phyloP scores from a whole-genome alignment of 1,140 invertebrate genomes.

The Ceratina australensis region DNA sequence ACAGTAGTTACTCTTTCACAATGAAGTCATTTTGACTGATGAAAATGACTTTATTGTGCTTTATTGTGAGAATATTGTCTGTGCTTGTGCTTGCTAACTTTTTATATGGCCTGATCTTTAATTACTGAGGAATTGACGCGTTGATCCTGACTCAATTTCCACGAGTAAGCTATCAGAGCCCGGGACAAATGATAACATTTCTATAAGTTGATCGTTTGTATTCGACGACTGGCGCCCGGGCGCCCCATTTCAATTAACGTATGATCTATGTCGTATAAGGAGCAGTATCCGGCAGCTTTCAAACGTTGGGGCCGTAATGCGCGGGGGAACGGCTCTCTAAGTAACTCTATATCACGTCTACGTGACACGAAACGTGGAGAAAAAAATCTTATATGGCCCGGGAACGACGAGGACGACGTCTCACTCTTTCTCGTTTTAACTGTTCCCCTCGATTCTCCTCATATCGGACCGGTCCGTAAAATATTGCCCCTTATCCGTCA shows the following conservation, averaged over 20 bases:
- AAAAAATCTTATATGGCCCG: constrained; percentile 61
- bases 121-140: constrained; percentile 30
- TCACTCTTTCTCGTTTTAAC: constrained; percentile 45
- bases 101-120: not conserved
- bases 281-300: constrained; percentile 73
- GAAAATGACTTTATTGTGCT: too few species aligned
- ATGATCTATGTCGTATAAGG: constrained; percentile 79
- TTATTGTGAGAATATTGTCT: too few species aligned
- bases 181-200: constrained; percentile 79
- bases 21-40: too few species aligned
- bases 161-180: constrained; percentile 45
- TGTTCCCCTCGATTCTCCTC: constrained; percentile 30
- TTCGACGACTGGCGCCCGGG: constrained; percentile 73
- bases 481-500: constrained; percentile 13
- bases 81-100: too few species aligned
- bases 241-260: constrained; percentile 80
- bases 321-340: constrained; percentile 75
- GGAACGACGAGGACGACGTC: constrained; percentile 26
- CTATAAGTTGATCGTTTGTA: constrained; percentile 80
- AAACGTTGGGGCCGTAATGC: constrained; percentile 72
- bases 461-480: constrained; percentile 8
- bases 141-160: constrained; percentile 66
- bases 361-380: constrained; percentile 74
- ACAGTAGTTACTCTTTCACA: too few species aligned
- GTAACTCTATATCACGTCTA: constrained; percentile 80